Evolutionary conservation across 2,888 invertebrate species (phyloP), one percentile per base, ranked within the genome.

Genomic region (Aphidoletes aphidimyza): DNA sequence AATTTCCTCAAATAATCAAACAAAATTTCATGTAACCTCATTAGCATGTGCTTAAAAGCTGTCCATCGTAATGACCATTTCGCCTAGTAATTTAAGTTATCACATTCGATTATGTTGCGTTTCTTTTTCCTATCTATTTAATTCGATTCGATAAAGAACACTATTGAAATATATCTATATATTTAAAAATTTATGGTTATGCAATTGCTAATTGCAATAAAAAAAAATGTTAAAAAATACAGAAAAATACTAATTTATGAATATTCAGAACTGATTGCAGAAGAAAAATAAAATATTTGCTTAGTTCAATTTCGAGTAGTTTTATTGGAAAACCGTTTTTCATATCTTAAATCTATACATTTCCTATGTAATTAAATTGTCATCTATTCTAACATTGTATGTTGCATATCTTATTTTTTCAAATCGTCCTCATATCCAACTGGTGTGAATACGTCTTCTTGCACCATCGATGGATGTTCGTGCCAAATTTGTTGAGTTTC

Each of bases 401-500:
- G n/a, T n/a, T n/a, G 17, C 19, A 11, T 2, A 47, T 11, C 17
- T 47, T 11, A 47, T 11, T 8, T 17, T 19, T 47, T 47, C 47
- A 54, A 54, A 26, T 54, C 26, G 2, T 69, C 34, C 30, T 30
- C 14, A 30, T 69, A 69, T 3, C 69, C 69, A 14, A 69, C 69
- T 14, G 69, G 69, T 14, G 69, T 30, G 0, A 30, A 30, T 6
- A 69, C 14, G 11, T 69, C 34, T 6, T 69, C 69, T 11, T 1
- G 2, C 9, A 92, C 86, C 84, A 93, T 86, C 84, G 89, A 87
- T 85, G 90, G 88, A 89, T 93, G 91, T 84, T 91, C 88, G 47
- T 90, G 88, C 54, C 95, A 87, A 45, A 95, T 88, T 39, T 90
- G 87, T 0, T 90, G 88, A 87, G 94, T 94, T 36, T 88, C 86